Conservation (phyloP, 2,113 vertebrate species). For the Rostratula benghalensis region DNA sequence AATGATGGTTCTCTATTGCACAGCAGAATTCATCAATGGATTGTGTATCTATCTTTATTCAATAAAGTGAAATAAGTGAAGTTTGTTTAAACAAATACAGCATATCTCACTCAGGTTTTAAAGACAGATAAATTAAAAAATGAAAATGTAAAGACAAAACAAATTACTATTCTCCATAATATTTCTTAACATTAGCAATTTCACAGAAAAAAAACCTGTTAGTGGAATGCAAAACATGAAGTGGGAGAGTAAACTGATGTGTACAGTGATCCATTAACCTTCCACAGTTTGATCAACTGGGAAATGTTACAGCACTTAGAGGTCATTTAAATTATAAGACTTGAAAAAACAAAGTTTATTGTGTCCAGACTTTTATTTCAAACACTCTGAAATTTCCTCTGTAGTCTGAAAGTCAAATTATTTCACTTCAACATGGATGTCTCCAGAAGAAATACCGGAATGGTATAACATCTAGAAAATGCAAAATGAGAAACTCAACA, state of each 20-base stretch:
- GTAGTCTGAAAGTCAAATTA: neutral
- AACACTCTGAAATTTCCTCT: neutral
- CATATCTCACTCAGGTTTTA: neutral
- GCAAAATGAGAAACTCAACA: neutral
- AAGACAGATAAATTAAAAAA: neutral
- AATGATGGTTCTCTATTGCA: neutral
- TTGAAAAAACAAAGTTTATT: neutral
- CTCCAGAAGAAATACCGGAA: slow-evolving; percentile 19
- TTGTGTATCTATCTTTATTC: neutral
- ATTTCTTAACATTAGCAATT: neutral
- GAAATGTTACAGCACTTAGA: slow-evolving; percentile 2
- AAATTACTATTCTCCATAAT: neutral
- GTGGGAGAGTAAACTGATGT: neutral
- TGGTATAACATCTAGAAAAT: neutral
- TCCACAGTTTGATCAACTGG: neutral
- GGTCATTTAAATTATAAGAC: neutral
- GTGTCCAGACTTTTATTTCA: neutral
- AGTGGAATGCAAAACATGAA: slow-evolving; percentile 26
- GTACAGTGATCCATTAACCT: neutral
- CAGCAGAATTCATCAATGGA: neutral
- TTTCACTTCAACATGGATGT: neutral
- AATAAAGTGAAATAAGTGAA: neutral
- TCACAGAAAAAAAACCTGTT: neutral
- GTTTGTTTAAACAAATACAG: neutral
- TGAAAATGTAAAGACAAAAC: neutral